phyloP scores from a whole-genome alignment of 2,113 vertebrate genomes.

The Campylomormyrus numenius region DNA sequence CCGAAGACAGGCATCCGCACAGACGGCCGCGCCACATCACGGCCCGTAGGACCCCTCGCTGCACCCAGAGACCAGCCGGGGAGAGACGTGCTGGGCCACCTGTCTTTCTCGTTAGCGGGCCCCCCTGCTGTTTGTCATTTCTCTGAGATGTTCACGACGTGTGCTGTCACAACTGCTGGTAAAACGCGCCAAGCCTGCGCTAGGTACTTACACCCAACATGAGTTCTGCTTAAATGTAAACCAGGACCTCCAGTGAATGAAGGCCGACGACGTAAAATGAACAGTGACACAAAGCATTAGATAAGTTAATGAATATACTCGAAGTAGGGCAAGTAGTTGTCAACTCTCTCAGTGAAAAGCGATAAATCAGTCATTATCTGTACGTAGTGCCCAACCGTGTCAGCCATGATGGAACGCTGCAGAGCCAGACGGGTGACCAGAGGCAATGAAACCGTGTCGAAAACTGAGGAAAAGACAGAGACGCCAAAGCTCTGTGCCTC shows the following conservation, averaged over 20 bases:
- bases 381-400: neutral
- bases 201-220: neutral
- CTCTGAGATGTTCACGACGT: neutral
- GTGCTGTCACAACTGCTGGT: neutral
- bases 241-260: neutral
- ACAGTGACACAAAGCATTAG: neutral
- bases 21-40: neutral
- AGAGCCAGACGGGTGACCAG: neutral
- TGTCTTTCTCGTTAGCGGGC: neutral
- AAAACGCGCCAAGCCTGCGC: neutral
- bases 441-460: neutral
- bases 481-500: neutral
- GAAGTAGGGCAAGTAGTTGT: neutral
- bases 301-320: neutral
- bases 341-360: neutral
- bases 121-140: neutral
- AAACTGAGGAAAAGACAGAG: neutral
- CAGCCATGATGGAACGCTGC: neutral
- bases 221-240: neutral
- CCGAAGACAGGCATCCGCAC: conserved; percentile 13
- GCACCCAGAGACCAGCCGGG: conserved; percentile 25
- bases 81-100: neutral
- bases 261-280: neutral
- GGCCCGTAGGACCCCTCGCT: conserved; percentile 36
- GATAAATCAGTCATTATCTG: neutral